These are phyloP conservation scores for Chloroclystis v-ata DNA, from an alignment of 2,888 invertebrate species.

Conservation along the genomic window DNA sequence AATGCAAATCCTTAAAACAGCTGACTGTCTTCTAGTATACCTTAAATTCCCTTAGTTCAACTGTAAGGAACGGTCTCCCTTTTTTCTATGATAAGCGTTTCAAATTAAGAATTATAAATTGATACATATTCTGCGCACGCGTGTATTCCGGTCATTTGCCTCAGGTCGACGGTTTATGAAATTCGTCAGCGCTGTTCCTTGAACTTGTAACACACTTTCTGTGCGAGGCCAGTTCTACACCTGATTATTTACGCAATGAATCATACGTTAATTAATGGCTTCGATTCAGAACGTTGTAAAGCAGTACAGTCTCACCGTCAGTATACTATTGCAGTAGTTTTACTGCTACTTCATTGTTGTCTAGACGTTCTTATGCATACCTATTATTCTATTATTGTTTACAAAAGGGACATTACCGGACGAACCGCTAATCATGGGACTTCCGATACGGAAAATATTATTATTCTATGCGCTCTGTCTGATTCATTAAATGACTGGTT, in stretches of 20 bases:
- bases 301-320: too few species aligned
- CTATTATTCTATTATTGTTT: too few species aligned
- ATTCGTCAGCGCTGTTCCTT: conserved; percentile 41
- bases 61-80: too few species aligned
- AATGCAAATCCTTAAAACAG: not conserved
- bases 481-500: not conserved
- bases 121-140: not conserved
- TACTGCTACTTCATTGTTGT: too few species aligned
- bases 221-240: conserved; percentile 27
- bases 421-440: too few species aligned
- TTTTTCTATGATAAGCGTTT: too few species aligned
- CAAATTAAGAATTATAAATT: too few species aligned
- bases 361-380: too few species aligned
- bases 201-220: conserved; percentile 46
- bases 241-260: conserved; percentile 18
- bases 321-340: too few species aligned
- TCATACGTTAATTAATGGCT: conserved; percentile 13
- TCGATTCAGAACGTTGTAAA: not conserved
- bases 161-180: conserved; percentile 35
- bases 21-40: too few species aligned
- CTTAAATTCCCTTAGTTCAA: too few species aligned
- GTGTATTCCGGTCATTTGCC: conserved; percentile 23
- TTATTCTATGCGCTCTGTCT: not conserved
- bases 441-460: not conserved
- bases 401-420: too few species aligned